Conservation (phyloP, 2,888 invertebrate species). For the Hanleya hanleyi region DNA sequence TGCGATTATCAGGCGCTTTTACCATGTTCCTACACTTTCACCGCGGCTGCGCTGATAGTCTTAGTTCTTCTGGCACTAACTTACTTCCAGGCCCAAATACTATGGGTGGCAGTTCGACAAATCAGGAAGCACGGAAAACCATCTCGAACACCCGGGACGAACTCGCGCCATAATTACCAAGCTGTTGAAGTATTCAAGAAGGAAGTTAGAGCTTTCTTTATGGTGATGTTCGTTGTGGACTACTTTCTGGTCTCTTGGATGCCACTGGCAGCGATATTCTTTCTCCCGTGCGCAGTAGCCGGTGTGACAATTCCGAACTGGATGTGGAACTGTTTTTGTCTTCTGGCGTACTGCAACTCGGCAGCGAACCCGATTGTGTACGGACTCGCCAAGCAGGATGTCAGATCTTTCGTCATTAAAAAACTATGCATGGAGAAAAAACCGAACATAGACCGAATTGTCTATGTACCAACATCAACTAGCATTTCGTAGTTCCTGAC, state of each 20-base stretch:
- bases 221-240: slow-evolving; percentile 3
- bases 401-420: not conserved
- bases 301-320: not conserved
- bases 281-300: not conserved
- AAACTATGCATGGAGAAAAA: too few species aligned
- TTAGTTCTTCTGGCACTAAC: not conserved
- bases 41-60: not conserved
- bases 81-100: not conserved
- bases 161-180: too few species aligned
- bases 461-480: too few species aligned
- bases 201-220: not conserved
- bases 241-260: not conserved
- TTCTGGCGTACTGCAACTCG: not conserved
- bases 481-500: too few species aligned
- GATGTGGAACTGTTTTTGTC: not conserved
- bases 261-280: not conserved
- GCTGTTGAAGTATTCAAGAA: too few species aligned
- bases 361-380: not conserved
- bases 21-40: not conserved
- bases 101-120: not conserved
- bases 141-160: too few species aligned
- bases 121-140: not conserved
- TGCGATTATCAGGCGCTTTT: not conserved
- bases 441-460: too few species aligned
- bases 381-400: not conserved